A percentile compares a stretch with the other conserved stretches of the same genome.
Evolutionary conservation across 2,888 invertebrate genomes (phyloP).

Genomic region (Mythimna albipuncta): DNA sequence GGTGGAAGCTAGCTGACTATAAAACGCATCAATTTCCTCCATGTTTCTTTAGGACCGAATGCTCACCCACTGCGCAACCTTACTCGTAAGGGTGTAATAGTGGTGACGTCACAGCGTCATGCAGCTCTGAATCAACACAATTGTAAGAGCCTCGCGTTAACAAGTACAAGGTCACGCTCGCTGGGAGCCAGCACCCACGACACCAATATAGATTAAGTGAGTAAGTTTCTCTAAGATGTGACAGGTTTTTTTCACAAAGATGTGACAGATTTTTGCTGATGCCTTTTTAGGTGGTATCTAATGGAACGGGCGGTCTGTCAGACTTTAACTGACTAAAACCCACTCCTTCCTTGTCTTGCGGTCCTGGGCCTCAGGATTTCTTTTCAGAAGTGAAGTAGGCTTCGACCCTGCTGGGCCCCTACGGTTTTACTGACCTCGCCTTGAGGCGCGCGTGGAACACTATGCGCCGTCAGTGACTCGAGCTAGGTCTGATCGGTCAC

Average conservation of each 20-base stretch:
- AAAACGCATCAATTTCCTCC: background rate
- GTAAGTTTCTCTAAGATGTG: slow-evolving; percentile 30
- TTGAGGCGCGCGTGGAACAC: too few species aligned
- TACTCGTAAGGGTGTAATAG: slow-evolving; percentile 10
- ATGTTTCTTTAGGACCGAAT: background rate
- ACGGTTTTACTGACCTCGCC: too few species aligned
- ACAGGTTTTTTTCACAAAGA: slow-evolving; percentile 31
- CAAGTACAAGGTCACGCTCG: slow-evolving; percentile 67
- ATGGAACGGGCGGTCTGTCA: too few species aligned
- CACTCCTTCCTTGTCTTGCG: too few species aligned
- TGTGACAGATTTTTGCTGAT: slow-evolving; percentile 7
- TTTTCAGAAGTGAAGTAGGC: too few species aligned
- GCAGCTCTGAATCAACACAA: slow-evolving; percentile 51
- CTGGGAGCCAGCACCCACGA: slow-evolving; percentile 54
- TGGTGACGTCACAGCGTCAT: slow-evolving; percentile 58
- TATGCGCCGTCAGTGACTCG: too few species aligned
- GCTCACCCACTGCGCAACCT: slow-evolving; percentile 40
- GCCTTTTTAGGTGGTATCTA: too few species aligned
- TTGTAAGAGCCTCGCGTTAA: slow-evolving; percentile 63
- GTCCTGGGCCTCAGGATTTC: too few species aligned
- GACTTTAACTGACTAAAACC: too few species aligned
- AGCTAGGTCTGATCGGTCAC: too few species aligned
- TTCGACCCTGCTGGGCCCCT: too few species aligned
- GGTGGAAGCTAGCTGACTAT: background rate
- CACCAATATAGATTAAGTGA: slow-evolving; percentile 36